phyloP scores from a whole-genome alignment of 2,113 vertebrate genomes.

The Anolis carolinensis region DNA sequence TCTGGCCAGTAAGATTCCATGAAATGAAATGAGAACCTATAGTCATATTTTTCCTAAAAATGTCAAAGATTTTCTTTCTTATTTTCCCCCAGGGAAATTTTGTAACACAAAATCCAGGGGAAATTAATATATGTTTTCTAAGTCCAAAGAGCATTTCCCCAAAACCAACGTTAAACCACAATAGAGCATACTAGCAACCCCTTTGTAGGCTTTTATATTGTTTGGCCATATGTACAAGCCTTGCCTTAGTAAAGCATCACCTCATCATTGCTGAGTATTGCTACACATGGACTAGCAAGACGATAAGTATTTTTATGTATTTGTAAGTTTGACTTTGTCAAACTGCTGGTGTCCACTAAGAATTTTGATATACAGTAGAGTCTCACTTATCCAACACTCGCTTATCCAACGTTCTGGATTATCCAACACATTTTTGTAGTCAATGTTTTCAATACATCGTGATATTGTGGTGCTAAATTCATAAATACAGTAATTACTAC shows the following conservation, averaged over 20 bases:
- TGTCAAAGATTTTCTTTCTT: background rate
- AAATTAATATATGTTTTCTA: background rate
- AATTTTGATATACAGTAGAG: conserved; percentile 5
- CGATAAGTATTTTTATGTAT: no score
- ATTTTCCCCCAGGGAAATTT: background rate
- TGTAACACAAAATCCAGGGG: background rate
- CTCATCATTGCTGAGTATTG: background rate
- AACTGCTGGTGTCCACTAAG: background rate
- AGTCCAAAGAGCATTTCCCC: background rate
- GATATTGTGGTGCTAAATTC: no score
- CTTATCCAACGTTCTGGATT: no score
- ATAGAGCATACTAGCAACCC: background rate
- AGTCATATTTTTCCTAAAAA: background rate
- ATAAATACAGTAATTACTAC: no score
- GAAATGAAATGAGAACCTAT: background rate
- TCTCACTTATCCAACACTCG: no score
- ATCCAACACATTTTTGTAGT: no score
- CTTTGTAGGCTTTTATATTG: background rate
- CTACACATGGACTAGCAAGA: no score
- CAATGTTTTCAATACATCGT: no score
- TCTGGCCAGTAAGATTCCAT: background rate
- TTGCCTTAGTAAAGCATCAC: background rate
- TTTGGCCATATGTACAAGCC: background rate
- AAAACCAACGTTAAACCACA: background rate
- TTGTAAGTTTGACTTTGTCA: background rate